These are phyloP conservation scores for Tetrao urogallus DNA, from an alignment of 2,113 vertebrate genomes.

Conservation along the genomic window DNA sequence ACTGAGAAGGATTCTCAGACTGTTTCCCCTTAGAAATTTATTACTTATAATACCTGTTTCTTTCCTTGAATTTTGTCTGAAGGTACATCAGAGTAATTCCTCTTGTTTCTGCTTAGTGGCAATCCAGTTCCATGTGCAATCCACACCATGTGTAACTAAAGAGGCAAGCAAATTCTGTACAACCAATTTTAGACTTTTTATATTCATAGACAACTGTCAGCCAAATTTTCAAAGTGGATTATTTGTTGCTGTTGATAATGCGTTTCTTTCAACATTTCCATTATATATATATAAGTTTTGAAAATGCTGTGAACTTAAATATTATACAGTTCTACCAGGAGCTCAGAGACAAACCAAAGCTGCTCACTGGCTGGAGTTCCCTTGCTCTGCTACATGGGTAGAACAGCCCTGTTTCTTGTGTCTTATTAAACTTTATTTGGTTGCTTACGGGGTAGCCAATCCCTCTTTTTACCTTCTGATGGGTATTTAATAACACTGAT, in stretches of 20 bases:
- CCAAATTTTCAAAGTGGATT: background rate
- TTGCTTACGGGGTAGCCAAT: background rate
- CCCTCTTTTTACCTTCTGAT: background rate
- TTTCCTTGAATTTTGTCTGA: background rate
- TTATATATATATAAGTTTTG: background rate
- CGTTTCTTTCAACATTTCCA: background rate
- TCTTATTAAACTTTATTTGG: background rate
- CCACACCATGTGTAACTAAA: background rate
- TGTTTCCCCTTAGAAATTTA: background rate
- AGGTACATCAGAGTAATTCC: background rate
- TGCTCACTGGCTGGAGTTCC: accelerated
- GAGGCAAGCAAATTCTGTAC: background rate
- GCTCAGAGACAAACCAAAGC: background rate
- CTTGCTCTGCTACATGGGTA: background rate
- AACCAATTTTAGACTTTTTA: background rate
- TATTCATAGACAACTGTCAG: background rate
- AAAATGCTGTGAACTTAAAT: background rate
- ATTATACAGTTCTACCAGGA: background rate
- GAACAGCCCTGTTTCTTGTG: background rate
- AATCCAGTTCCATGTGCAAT: background rate
- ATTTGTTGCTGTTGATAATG: background rate
- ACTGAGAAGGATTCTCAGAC: background rate
- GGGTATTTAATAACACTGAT: background rate
- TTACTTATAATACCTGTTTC: background rate
- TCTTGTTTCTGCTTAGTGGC: background rate